These are phyloP conservation scores for Ophion obscuratus DNA, from an alignment of 2,888 invertebrate genomes.

Conservation along the genomic window DNA sequence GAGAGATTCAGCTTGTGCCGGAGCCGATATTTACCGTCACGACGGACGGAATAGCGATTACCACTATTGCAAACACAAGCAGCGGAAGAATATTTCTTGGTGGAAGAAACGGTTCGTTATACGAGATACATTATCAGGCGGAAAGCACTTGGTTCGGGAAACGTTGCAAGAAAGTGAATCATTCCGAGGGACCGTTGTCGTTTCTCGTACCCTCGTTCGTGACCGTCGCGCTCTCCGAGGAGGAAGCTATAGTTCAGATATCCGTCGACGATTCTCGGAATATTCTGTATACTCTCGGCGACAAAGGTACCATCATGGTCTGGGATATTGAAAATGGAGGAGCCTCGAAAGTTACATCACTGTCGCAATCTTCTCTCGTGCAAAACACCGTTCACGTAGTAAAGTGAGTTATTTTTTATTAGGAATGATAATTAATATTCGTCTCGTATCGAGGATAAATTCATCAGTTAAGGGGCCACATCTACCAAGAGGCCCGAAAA, in stretches of 20 bases:
- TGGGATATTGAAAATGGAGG: slow-evolving; percentile 95
- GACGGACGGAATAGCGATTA: slow-evolving; percentile 94
- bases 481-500: no score
- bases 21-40: slow-evolving; percentile 97
- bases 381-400: slow-evolving; percentile 92
- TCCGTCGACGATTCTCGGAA: slow-evolving; percentile 94
- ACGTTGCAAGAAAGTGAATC: slow-evolving; percentile 97
- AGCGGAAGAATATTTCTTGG: slow-evolving; percentile 97
- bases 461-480: not conserved
- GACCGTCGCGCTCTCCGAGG: slow-evolving; percentile 93
- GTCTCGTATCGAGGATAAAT: not conserved
- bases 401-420: slow-evolving; percentile 86
- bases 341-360: slow-evolving; percentile 89
- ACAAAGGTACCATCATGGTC: slow-evolving; percentile 94
- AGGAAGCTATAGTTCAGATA: slow-evolving; percentile 95
- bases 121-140: slow-evolving; percentile 97
- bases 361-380: slow-evolving; percentile 91
- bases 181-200: slow-evolving; percentile 94
- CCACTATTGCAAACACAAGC: slow-evolving; percentile 91
- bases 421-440: slow-evolving; percentile 5
- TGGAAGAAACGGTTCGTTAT: slow-evolving; percentile 96
- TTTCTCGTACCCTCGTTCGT: slow-evolving; percentile 96
- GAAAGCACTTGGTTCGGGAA: slow-evolving; percentile 97
- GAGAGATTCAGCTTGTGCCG: slow-evolving; percentile 95
- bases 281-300: slow-evolving; percentile 95